These are phyloP conservation scores for Malurus elegans DNA, from an alignment of 2,113 vertebrate species.

Conservation along the genomic window DNA sequence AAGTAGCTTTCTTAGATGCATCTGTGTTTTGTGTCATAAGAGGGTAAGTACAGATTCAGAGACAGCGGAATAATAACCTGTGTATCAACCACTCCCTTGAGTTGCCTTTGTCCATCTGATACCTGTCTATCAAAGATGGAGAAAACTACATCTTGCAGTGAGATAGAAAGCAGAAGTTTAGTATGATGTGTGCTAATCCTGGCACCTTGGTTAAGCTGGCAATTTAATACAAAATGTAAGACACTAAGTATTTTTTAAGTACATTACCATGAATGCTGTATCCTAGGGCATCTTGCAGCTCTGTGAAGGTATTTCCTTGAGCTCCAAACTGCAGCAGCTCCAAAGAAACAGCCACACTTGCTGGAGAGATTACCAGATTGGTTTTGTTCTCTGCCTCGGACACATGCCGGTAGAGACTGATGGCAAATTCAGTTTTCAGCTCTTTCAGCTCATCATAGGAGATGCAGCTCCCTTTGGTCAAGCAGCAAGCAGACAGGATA, in stretches of 20 bases:
- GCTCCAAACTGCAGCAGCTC: conserved; percentile 87
- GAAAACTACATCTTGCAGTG: not conserved
- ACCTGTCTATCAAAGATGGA: not conserved
- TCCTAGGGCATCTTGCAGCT: conserved; percentile 80
- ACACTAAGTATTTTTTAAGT: not conserved
- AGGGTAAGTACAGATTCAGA: not conserved
- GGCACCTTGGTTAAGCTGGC: not conserved
- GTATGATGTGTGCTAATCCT: not conserved
- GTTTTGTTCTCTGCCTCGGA: conserved; percentile 68
- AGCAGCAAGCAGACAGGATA: conserved; percentile 69
- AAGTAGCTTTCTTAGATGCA: not conserved
- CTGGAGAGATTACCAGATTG: conserved; percentile 83
- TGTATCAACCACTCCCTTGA: not conserved
- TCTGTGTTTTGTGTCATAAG: not conserved
- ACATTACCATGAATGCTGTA: conserved; percentile 81
- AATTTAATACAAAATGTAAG: not conserved
- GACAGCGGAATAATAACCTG: not conserved
- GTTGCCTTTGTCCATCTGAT: not conserved
- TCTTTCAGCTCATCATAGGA: conserved; percentile 72
- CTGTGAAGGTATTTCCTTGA: conserved; percentile 77
- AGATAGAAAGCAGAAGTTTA: not conserved
- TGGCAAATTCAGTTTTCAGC: conserved; percentile 78
- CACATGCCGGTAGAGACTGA: conserved; percentile 76
- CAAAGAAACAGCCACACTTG: conserved; percentile 78
- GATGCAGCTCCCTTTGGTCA: conserved; percentile 46